Evolutionary conservation across 2,113 vertebrate genomes (phyloP).

Genomic region (Regulus satrapa): DNA sequence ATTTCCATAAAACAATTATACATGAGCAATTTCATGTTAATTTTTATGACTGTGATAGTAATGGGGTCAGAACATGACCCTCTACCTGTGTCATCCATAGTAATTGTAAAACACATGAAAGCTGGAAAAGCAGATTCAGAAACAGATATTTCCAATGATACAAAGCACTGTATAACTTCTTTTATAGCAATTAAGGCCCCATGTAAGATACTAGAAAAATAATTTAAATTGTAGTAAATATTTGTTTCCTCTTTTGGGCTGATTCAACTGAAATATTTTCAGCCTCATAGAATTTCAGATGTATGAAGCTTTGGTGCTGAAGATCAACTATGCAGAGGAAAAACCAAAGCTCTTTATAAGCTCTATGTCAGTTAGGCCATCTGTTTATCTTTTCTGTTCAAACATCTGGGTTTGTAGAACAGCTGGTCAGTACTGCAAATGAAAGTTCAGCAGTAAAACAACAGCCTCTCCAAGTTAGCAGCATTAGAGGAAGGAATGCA

Average conservation of each 20-base stretch:
- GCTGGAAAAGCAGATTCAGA: neutral
- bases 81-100: neutral
- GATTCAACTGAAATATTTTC: neutral
- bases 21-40: neutral
- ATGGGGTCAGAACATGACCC: neutral
- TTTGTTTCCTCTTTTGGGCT: neutral
- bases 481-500: slow-evolving; percentile 3
- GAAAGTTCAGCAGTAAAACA: slow-evolving; percentile 40
- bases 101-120: neutral
- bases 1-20: neutral
- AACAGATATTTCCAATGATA: neutral
- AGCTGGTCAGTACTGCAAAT: slow-evolving; percentile 34
- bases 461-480: slow-evolving; percentile 3
- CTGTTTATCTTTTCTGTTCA: slow-evolving; percentile 54
- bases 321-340: neutral
- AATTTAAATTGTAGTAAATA: neutral
- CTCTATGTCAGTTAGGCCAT: slow-evolving; percentile 52
- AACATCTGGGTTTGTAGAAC: slow-evolving; percentile 50
- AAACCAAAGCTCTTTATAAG: slow-evolving; percentile 26
- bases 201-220: neutral
- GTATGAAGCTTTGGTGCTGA: slow-evolving; percentile 10
- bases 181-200: neutral
- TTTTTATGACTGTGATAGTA: neutral
- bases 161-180: neutral
- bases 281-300: neutral